Percentiles rank a stretch among this genome's conserved stretches.
Evolutionary conservation across 2,888 invertebrate species (phyloP).

Genomic region (Blera fallax): DNA sequence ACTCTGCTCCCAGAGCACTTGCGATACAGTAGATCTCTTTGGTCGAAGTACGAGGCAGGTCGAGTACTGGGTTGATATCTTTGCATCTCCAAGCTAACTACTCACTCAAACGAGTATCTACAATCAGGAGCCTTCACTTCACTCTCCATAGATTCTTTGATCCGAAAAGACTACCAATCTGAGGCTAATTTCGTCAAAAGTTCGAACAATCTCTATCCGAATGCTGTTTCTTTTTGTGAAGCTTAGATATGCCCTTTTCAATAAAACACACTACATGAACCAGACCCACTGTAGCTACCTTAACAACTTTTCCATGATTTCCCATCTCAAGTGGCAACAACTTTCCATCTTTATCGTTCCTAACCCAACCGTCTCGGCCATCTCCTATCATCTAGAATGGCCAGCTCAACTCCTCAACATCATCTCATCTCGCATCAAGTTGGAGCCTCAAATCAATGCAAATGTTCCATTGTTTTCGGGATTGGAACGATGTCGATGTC

Average conservation of each 20-base stretch:
- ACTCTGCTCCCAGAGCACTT: too few relatives aligned
- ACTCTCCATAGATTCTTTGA: too few relatives aligned
- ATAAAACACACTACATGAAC: neutral
- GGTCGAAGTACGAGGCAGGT: too few relatives aligned
- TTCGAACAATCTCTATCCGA: too few relatives aligned
- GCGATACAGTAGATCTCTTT: too few relatives aligned
- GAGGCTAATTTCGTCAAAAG: too few relatives aligned
- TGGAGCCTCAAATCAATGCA: constrained; percentile 48
- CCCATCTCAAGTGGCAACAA: constrained; percentile 31
- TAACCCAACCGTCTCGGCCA: neutral
- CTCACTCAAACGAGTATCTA: too few relatives aligned
- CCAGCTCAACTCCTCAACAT: constrained; percentile 1
- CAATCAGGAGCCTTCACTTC: too few relatives aligned
- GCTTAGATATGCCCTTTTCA: neutral
- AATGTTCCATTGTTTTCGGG: constrained; percentile 56
- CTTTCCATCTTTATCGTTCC: constrained; percentile 23
- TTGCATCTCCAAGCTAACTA: too few relatives aligned
- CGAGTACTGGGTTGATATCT: too few relatives aligned
- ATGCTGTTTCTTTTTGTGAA: neutral
- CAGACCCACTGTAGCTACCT: neutral
- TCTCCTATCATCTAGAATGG: neutral
- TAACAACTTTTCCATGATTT: neutral
- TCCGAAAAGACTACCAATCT: too few relatives aligned
- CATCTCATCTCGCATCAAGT: constrained; percentile 2
- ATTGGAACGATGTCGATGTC: constrained; percentile 13